phyloP scores from a whole-genome alignment of 2,888 invertebrate genomes.

The Plemyria rubiginata region DNA sequence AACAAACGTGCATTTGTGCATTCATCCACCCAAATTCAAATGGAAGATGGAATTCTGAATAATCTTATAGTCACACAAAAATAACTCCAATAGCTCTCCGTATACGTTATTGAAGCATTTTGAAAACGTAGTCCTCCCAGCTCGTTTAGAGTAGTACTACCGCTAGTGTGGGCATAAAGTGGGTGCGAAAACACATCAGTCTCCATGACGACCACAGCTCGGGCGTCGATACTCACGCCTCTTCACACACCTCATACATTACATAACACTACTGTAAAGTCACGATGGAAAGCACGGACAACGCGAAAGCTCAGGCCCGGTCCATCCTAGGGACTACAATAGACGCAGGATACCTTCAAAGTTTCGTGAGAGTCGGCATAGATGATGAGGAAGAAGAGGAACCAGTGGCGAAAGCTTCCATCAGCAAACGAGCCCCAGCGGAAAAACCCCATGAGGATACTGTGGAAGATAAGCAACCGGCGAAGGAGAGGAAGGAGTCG shows the following conservation, averaged over 20 bases:
- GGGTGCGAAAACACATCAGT: slow-evolving; percentile 78
- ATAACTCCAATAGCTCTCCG: background rate
- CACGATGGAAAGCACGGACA: slow-evolving; percentile 65
- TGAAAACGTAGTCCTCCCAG: slow-evolving; percentile 37
- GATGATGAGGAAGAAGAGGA: slow-evolving; percentile 79
- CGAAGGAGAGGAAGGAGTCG: slow-evolving; percentile 67
- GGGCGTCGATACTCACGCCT: slow-evolving; percentile 77
- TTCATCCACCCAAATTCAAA: too few species aligned
- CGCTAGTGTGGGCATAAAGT: slow-evolving; percentile 56
- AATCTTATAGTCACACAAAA: background rate
- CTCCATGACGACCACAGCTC: slow-evolving; percentile 74
- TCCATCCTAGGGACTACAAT: slow-evolving; percentile 88
- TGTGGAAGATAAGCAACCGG: slow-evolving; percentile 63
- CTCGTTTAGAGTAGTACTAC: slow-evolving; percentile 44
- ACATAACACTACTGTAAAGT: slow-evolving; percentile 54
- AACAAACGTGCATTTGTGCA: too few species aligned
- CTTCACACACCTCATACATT: slow-evolving; percentile 65
- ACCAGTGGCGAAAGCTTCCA: slow-evolving; percentile 66
- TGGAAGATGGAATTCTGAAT: background rate
- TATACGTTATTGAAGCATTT: background rate
- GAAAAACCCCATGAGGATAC: slow-evolving; percentile 59
- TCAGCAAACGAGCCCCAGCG: slow-evolving; percentile 73
- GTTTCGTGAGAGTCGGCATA: slow-evolving; percentile 89
- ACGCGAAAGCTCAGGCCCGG: slow-evolving; percentile 78
- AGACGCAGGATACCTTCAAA: slow-evolving; percentile 91